phyloP scores from a whole-genome alignment of 2,113 vertebrate species.

The Callorhinus ursinus region DNA sequence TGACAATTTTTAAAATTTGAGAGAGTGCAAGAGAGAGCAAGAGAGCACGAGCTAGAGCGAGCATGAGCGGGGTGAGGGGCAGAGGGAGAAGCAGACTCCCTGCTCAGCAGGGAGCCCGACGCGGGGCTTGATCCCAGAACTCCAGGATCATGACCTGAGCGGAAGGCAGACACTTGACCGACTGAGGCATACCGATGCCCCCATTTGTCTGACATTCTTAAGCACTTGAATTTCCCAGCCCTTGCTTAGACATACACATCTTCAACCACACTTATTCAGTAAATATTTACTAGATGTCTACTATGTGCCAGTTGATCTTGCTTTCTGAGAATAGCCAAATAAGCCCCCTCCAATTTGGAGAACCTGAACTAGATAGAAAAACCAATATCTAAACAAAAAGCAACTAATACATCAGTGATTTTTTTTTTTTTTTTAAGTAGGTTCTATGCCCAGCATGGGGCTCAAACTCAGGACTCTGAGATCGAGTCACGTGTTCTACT shows the following conservation, averaged over 20 bases:
- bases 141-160: too few species aligned
- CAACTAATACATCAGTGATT: background rate
- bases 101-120: too few species aligned
- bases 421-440: background rate
- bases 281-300: background rate
- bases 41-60: too few species aligned
- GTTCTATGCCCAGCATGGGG: background rate
- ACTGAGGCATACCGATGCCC: too few species aligned
- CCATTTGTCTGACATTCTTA: background rate
- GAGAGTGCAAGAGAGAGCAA: too few species aligned
- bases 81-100: too few species aligned
- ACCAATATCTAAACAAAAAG: background rate
- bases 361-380: constrained; percentile 9
- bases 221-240: background rate
- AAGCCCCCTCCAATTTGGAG: background rate
- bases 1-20: background rate
- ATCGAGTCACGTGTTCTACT: background rate
- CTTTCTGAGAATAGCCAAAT: background rate
- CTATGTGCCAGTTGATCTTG: background rate
- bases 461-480: background rate
- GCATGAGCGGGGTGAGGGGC: too few species aligned
- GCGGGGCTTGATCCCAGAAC: too few species aligned
- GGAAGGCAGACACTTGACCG: too few species aligned
- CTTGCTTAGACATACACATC: background rate
- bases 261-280: background rate